These are phyloP conservation scores for Tricholauxania praeusta DNA, from an alignment of 2,888 invertebrate species.

Conservation along the genomic window DNA sequence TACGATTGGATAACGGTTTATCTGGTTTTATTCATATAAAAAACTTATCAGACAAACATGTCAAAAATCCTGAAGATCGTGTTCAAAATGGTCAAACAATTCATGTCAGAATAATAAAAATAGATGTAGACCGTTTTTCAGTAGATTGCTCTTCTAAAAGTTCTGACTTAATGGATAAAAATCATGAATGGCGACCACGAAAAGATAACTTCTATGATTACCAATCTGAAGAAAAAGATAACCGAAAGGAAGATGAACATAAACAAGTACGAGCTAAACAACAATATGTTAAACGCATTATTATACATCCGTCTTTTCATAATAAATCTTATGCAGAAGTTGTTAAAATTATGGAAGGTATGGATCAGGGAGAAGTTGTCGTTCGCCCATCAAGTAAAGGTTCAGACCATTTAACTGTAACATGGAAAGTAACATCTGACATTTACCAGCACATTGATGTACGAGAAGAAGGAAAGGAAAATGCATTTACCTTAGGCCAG, in stretches of 20 bases:
- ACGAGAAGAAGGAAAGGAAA: conserved; percentile 94
- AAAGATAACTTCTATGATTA: conserved; percentile 93
- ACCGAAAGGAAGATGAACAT: conserved; percentile 81
- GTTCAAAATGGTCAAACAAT: conserved; percentile 87
- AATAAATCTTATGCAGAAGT: conserved; percentile 95
- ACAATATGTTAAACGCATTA: conserved; percentile 94
- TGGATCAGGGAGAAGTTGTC: conserved; percentile 98
- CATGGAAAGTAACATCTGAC: conserved; percentile 97
- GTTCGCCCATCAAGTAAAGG: conserved; percentile 98
- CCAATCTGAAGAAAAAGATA: conserved; percentile 84
- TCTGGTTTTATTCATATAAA: conserved; percentile 94
- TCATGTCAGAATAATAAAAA: conserved; percentile 92
- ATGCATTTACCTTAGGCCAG: conserved; percentile 93
- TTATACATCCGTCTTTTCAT: conserved; percentile 97
- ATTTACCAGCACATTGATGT: conserved; percentile 98
- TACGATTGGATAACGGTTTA: conserved; percentile 91
- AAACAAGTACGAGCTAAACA: conserved; percentile 86
- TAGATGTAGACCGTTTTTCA: conserved; percentile 93
- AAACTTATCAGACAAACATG: conserved; percentile 93
- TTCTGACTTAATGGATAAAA: conserved; percentile 91
- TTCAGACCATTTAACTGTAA: conserved; percentile 94
- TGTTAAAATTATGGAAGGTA: conserved; percentile 87
- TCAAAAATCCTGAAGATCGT: conserved; percentile 92
- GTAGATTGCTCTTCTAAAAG: conserved; percentile 94
- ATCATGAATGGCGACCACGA: conserved; percentile 90